Evolutionary conservation across 1,140 invertebrate genomes (phyloP), one percentile per base, ranked within the genome.

Genomic region (Protaetia brevitarsis): DNA sequence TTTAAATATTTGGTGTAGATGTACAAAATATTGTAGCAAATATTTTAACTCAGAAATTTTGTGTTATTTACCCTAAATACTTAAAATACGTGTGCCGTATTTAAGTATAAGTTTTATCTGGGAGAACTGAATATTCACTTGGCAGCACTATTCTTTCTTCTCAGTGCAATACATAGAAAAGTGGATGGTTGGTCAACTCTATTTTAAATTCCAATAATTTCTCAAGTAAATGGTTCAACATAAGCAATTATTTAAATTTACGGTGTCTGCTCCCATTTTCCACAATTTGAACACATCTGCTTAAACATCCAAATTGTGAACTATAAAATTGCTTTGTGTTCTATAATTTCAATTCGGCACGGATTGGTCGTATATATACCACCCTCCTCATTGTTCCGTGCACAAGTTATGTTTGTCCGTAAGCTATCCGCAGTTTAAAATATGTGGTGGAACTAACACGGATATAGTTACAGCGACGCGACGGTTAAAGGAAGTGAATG

Each of bases 261-360:
- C 13, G 51, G 23, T 10, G 5, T 57, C 51, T 19, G 6, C 27
- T 57, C 27, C 51, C 11, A 57, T 57, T 57, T 57, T 57, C 51
- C 51, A 5, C 8, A 16, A 57, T 21, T 57, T 57, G 11, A n/a
- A 57, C 51, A 57, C 51, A 57, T 57, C 51, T 57, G 51, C 51
- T 28, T 57, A 26, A 57, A 16, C 7, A 26, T 26, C 21, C 11
- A 7, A 28, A 57, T 26, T 28, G 21, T 23, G n/a, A 28, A 26
- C 51, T 28, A 28, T 57, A 57, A 57, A 57, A 57, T 57, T 57
- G 51, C 51, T 57, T 57, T 57, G 51, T 57, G 51, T 28, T 26
- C 21, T 26, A 57, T 57, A 57, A 57, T 57, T 28, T 21, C 13
- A 57, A 57, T 57, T 57, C 51, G 51, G 23, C 19, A 28, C 51